phyloP scores from a whole-genome alignment of 2,113 vertebrate genomes.

The Danionella cerebrum region DNA sequence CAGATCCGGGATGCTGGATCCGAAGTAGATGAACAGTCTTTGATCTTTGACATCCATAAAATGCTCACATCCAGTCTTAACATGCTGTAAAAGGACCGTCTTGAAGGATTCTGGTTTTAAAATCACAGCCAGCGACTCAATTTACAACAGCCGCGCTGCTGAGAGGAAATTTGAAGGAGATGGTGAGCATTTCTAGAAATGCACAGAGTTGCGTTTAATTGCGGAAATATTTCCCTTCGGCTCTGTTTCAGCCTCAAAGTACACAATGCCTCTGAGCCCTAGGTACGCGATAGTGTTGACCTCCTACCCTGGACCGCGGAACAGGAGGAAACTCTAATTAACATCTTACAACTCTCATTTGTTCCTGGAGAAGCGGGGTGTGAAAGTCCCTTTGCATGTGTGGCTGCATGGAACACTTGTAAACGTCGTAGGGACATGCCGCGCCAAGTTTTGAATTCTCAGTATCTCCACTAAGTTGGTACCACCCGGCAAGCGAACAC shows the following conservation, averaged over 20 bases:
- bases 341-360: conserved; percentile 24
- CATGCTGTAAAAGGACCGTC: background rate
- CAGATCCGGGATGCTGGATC: background rate
- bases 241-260: background rate
- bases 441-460: too few species aligned
- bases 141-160: background rate
- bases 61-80: background rate
- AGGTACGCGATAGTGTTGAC: conserved; percentile 6
- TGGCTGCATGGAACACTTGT: background rate
- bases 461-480: too few species aligned
- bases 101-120: background rate
- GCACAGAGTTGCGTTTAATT: background rate
- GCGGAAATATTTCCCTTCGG: background rate
- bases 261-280: conserved; percentile 10
- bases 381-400: background rate
- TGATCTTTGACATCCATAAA: conserved; percentile 14
- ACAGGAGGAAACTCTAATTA: conserved; percentile 30
- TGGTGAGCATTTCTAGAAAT: background rate
- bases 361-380: conserved; percentile 8
- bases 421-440: background rate
- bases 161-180: background rate
- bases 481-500: too few species aligned
- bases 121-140: background rate
- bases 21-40: background rate
- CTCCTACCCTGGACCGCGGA: conserved; percentile 2